Conservation (phyloP, 2,888 invertebrate species). For the Scaptomyza reducta region DNA sequence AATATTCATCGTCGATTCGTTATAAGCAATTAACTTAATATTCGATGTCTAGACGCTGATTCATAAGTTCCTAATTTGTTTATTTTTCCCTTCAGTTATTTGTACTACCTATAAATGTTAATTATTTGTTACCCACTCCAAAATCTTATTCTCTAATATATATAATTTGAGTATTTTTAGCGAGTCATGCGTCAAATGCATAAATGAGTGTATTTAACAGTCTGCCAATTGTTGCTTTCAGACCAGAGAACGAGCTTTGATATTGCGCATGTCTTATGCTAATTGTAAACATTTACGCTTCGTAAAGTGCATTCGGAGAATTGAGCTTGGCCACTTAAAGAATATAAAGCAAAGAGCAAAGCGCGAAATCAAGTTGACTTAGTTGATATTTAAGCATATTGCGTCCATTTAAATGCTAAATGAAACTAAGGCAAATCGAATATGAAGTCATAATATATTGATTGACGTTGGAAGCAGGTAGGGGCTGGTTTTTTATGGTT, state of each 20-base stretch:
- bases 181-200: neutral
- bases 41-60: constrained; percentile 2
- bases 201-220: constrained; percentile 1
- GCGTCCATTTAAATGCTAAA: neutral
- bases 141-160: neutral
- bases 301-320: constrained; percentile 27
- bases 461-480: neutral
- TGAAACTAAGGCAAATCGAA: constrained; percentile 6
- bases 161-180: neutral
- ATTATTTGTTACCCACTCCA: neutral
- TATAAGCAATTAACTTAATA: neutral
- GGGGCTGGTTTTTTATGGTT: neutral
- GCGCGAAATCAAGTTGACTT: constrained; percentile 12
- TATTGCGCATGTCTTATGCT: constrained; percentile 33
- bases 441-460: constrained; percentile 8
- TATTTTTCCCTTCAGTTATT: neutral
- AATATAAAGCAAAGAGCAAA: constrained; percentile 26
- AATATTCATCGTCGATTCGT: neutral
- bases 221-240: neutral
- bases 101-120: neutral
- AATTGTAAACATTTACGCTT: constrained; percentile 28
- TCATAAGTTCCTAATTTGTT: neutral
- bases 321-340: constrained; percentile 23
- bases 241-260: neutral
- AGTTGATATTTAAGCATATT: neutral